phyloP scores from a whole-genome alignment of 2,888 invertebrate genomes.

The Glaucopsyche alexis region DNA sequence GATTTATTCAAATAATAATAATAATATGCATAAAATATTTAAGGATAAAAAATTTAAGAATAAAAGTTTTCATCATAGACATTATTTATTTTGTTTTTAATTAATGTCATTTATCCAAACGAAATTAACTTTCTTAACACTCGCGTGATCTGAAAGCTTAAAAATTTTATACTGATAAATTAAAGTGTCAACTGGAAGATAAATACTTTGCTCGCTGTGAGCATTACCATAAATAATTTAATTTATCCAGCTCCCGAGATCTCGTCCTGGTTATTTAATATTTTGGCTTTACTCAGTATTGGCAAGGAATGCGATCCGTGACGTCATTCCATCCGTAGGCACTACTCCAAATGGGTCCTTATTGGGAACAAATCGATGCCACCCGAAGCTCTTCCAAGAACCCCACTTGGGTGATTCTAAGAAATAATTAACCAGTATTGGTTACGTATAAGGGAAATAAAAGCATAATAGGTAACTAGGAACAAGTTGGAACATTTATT shows the following conservation, averaged over 20 bases:
- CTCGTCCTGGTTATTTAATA: conserved; percentile 23
- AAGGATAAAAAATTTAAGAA: too few relatives aligned
- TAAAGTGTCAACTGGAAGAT: conserved; percentile 25
- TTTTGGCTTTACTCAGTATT: conserved; percentile 30
- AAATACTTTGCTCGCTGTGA: conserved; percentile 5
- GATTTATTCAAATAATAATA: too few relatives aligned
- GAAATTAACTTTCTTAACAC: conserved; percentile 4
- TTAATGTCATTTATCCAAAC: neutral
- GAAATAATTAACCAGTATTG: conserved; percentile 20
- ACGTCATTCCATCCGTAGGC: conserved; percentile 57
- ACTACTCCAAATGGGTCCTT: conserved; percentile 49
- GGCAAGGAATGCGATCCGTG: conserved; percentile 39
- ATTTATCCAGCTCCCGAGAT: neutral
- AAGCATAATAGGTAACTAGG: neutral
- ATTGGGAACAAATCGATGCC: conserved; percentile 42
- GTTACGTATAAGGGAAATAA: neutral
- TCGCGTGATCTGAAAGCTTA: conserved; percentile 17
- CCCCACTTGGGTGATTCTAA: neutral
- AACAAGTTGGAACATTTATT: neutral
- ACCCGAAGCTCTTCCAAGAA: conserved; percentile 22
- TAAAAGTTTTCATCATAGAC: too few relatives aligned
- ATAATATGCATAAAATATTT: too few relatives aligned
- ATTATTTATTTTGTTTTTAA: neutral
- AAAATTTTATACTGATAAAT: conserved; percentile 20
- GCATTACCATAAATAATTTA: conserved; percentile 15